A percentile compares a stretch with the other conserved stretches of the same genome.
Evolutionary conservation across 1,140 invertebrate genomes (phyloP).

Genomic region (Drosophila lini): DNA sequence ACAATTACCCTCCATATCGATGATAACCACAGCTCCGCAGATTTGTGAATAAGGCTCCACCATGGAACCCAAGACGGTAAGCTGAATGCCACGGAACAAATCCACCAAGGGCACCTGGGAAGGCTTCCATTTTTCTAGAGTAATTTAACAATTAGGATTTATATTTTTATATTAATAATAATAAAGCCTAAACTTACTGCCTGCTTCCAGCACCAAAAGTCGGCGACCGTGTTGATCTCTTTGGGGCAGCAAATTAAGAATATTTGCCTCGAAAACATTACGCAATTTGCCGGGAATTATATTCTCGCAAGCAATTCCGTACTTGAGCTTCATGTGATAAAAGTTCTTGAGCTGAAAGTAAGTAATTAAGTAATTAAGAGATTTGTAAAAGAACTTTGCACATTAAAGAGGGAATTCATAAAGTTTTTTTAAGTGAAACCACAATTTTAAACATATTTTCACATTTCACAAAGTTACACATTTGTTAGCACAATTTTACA

Average conservation of each 20-base stretch:
- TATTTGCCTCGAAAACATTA: constrained; percentile 85
- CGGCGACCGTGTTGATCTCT: constrained; percentile 86
- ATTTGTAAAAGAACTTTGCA: not conserved
- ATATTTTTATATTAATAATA: not conserved
- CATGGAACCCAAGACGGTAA: constrained; percentile 87
- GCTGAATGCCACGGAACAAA: constrained; percentile 86
- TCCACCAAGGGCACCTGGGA: constrained; percentile 86
- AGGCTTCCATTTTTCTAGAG: constrained; percentile 88
- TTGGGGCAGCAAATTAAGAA: constrained; percentile 86
- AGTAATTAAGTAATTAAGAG: constrained; percentile 26
- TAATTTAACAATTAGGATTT: not conserved
- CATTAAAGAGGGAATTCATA: not conserved
- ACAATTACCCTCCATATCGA: constrained; percentile 88
- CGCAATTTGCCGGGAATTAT: constrained; percentile 85
- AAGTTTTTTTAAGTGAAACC: not conserved
- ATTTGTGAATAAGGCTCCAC: constrained; percentile 88
- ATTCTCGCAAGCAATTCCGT: constrained; percentile 85
- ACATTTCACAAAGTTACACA: too few relatives aligned
- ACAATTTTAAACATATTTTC: not conserved
- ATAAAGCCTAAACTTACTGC: constrained; percentile 84
- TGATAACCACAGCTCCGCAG: constrained; percentile 87
- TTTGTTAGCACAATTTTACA: too few relatives aligned
- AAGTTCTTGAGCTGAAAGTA: constrained; percentile 86
- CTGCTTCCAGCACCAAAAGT: constrained; percentile 86
- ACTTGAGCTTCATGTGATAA: constrained; percentile 86